Conservation (phyloP, 2,888 invertebrate species). For the Phaedon cochleariae region DNA sequence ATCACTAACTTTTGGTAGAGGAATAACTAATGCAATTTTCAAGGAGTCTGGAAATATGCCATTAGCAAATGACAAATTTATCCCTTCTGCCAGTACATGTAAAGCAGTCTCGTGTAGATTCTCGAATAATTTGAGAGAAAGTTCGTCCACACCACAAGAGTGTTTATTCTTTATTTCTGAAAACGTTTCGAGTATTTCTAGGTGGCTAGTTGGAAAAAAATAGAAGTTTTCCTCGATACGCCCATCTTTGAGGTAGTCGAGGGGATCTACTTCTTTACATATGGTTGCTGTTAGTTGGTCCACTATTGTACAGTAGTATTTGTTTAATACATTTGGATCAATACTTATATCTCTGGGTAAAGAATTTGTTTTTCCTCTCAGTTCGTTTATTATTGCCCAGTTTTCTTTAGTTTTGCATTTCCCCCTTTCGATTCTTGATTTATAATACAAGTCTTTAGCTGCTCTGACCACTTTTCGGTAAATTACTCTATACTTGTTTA, state of each 20-base stretch:
- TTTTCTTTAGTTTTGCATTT: background rate
- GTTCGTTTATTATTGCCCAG: background rate
- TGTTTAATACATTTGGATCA: background rate
- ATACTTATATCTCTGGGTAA: background rate
- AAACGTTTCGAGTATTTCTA: no score
- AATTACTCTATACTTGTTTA: background rate
- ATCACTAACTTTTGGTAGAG: no score
- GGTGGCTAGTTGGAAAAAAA: no score
- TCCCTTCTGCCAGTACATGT: no score
- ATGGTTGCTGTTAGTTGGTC: background rate
- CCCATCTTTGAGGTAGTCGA: background rate
- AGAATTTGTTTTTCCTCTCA: background rate
- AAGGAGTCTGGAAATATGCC: no score
- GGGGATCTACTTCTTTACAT: background rate
- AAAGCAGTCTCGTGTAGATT: no score
- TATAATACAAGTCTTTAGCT: background rate
- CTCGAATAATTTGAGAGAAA: no score
- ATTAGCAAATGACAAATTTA: no score
- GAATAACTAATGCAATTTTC: no score
- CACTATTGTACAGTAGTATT: background rate
- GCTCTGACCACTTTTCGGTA: background rate
- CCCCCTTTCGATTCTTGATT: background rate
- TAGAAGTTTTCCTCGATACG: no score
- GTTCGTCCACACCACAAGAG: no score
- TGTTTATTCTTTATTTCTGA: no score